Evolutionary conservation across 2,113 vertebrate genomes (phyloP), one percentile per base, ranked within the genome.

Genomic region (Dromiciops gliroides): DNA sequence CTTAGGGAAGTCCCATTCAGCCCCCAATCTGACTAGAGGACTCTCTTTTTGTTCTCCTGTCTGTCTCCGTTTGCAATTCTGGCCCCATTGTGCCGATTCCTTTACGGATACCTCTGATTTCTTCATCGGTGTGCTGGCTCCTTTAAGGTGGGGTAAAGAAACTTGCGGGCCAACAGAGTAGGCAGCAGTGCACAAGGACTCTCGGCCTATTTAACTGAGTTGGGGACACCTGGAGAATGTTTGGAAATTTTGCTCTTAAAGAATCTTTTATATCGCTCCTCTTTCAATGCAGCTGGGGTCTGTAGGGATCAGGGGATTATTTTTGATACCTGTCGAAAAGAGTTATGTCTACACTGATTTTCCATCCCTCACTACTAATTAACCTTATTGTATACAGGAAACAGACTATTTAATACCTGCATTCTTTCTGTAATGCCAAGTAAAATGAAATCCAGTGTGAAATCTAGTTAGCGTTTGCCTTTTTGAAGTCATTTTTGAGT

Each of bases 311-410:
- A 98, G 97, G 98, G 98, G 98, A 99, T 99, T 98, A 99, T 98
- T 98, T 99, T 98, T 98, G 98, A 99, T 98, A 99, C 98, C 98
- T 99, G 98, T 99, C 98, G 97, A 98, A 98, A 99, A 98, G 98
- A 99, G 98, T 99, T 99, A 99, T 98, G 98, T 98, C 98, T 98
- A 98, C 98, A 98, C 98, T 97, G 98, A 98, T 99, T 98, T 98
- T 98, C 98, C 97, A 98, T 98, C 98, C 98, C 98, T 98, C 97
- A 98, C 98, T 98, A 97, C 98, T 99, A 98, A 98, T 99, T 98
- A 98, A 98, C 98, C 98, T 98, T 98, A 98, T 98, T 98, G 98
- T 98, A 98, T 99, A 98, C 98, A 98, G 98, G 98, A 99, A 98
- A 98, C 98, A 98, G 98, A 98, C 97, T 97, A 97, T 98, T 98